Evolutionary conservation across 2,888 invertebrate species (phyloP).

Genomic region (Diogma glabrata): DNA sequence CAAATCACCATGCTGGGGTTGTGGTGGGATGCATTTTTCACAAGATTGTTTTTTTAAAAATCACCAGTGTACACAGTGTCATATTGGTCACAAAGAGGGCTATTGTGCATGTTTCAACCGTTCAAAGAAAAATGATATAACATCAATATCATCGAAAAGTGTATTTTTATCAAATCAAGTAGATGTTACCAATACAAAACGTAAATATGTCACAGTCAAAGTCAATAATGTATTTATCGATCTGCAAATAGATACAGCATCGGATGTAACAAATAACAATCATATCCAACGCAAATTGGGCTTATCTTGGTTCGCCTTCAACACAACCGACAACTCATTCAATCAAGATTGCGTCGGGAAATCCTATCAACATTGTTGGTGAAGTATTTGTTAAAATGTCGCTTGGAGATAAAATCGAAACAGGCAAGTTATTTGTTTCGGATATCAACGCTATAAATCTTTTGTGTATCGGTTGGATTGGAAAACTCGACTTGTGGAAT

Average conservation of each 20-base stretch:
- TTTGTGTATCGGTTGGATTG: conserved; percentile 9
- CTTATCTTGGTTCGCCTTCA: too few species aligned
- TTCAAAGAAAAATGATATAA: background rate
- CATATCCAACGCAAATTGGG: too few species aligned
- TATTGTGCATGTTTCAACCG: background rate
- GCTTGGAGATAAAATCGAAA: conserved; percentile 6
- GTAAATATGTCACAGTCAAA: conserved; percentile 17
- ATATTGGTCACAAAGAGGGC: conserved; percentile 17
- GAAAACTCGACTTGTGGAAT: background rate
- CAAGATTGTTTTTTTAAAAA: conserved; percentile 11
- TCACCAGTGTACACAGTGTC: conserved; percentile 15
- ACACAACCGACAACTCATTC: background rate
- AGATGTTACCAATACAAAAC: conserved; percentile 9
- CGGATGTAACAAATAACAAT: too few species aligned
- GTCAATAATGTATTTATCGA: conserved; percentile 15
- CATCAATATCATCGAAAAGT: too few species aligned
- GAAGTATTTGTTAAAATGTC: conserved; percentile 16
- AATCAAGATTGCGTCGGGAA: conserved; percentile 17
- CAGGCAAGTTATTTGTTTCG: background rate
- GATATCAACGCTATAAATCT: background rate
- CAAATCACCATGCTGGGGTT: too few species aligned
- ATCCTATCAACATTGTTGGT: conserved; percentile 13
- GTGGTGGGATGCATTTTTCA: conserved; percentile 17
- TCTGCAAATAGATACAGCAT: conserved; percentile 17
- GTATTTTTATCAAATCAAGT: too few species aligned